Conservation (phyloP, 1,140 invertebrate species). For the Papilio polyxenes region DNA sequence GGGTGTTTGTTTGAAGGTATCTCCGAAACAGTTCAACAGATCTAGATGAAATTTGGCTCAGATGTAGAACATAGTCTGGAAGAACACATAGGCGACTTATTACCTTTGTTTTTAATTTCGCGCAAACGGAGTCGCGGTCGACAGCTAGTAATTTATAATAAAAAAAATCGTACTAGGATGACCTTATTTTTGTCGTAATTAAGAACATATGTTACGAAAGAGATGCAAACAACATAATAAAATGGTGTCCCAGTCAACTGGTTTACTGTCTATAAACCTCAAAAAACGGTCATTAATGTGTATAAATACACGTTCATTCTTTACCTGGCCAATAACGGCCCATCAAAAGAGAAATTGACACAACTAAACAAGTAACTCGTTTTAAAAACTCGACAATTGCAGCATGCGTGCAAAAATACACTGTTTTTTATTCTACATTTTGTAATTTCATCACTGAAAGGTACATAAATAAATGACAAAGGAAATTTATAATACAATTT, state of each 20-base stretch:
- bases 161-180: not conserved
- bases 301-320: not conserved
- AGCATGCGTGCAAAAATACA: too few relatives aligned
- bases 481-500: not conserved
- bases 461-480: not conserved
- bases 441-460: not conserved
- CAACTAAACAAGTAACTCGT: too few relatives aligned
- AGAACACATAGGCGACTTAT: too few relatives aligned
- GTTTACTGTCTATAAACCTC: conserved; percentile 15
- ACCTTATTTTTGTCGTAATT: not conserved
- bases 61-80: too few relatives aligned
- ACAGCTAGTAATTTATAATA: not conserved
- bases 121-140: too few relatives aligned
- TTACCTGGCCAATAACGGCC: conserved; percentile 4
- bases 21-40: too few relatives aligned
- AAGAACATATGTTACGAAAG: conserved; percentile 3
- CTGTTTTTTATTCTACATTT: not conserved
- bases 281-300: conserved; percentile 5
- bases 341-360: not conserved
- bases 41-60: too few relatives aligned
- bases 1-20: too few relatives aligned
- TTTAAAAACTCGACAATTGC: not conserved
- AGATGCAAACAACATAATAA: conserved; percentile 10
- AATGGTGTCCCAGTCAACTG: not conserved
- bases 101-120: too few relatives aligned